Percentiles rank a stretch among this genome's conserved stretches.
These are phyloP conservation scores for Pediacus dermestoides DNA, from an alignment of 2,888 invertebrate genomes.

Conservation along the genomic window DNA sequence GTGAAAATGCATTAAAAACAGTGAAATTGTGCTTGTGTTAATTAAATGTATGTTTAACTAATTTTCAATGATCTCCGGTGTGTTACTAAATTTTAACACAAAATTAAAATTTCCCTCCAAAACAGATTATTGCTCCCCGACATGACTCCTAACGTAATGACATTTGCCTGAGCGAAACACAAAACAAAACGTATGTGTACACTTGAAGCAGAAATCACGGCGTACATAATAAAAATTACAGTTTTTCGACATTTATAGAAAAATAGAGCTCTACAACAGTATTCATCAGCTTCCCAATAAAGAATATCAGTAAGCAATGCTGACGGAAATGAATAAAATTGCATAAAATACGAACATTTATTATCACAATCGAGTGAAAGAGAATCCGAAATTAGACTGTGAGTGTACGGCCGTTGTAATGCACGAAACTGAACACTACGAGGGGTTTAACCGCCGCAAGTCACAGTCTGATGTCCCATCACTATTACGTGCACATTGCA, in stretches of 20 bases:
- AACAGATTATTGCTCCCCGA: conserved; percentile 32
- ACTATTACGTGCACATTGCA: conserved; percentile 49
- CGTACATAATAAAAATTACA: conserved; percentile 36
- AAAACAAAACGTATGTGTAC: conserved; percentile 37
- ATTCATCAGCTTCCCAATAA: no score
- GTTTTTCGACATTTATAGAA: no score
- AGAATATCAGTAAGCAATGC: no score
- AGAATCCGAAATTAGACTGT: conserved; percentile 37
- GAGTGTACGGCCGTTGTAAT: conserved; percentile 23
- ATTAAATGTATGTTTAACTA: no score
- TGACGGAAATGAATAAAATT: conserved; percentile 6
- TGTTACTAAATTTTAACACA: background rate
- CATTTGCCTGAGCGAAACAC: conserved; percentile 36
- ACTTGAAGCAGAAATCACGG: conserved; percentile 28
- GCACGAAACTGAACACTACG: conserved; percentile 13
- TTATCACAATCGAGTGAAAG: conserved; percentile 20
- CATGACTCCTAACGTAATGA: conserved; percentile 28
- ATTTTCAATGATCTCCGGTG: no score
- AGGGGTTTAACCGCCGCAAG: conserved; percentile 34
- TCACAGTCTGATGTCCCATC: conserved; percentile 44
- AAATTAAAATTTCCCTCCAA: conserved; percentile 49
- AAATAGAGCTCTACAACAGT: no score
- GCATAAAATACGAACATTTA: conserved; percentile 12
- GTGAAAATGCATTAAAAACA: no score
- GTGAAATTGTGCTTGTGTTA: no score